Evolutionary conservation across 2,888 invertebrate genomes (phyloP).

Genomic region (Yponomeuta sedellus): DNA sequence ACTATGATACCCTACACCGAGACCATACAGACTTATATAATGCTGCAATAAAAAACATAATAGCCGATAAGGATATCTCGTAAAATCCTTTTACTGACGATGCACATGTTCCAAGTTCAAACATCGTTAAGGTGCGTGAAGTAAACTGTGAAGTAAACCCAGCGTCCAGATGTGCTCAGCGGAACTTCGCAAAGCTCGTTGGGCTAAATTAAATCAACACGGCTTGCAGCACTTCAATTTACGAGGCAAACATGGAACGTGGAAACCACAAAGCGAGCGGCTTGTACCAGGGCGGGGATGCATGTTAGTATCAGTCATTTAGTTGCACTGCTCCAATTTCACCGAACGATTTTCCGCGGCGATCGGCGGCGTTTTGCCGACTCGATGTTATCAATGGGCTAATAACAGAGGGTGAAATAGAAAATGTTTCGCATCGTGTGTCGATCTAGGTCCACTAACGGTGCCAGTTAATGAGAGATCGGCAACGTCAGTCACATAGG

Average conservation of each 20-base stretch:
- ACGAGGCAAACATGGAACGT: constrained; percentile 35
- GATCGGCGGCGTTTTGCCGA: constrained; percentile 29
- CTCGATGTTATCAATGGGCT: constrained; percentile 38
- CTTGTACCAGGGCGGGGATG: constrained; percentile 44
- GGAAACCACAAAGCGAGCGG: constrained; percentile 49
- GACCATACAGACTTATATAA: constrained; percentile 33
- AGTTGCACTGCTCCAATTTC: constrained; percentile 53
- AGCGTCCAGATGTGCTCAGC: background rate
- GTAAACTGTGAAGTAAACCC: background rate
- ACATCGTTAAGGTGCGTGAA: background rate
- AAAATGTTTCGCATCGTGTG: constrained; percentile 18
- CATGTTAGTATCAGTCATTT: constrained; percentile 54
- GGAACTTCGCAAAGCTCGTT: background rate
- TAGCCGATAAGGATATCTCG: constrained; percentile 5
- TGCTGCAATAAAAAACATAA: constrained; percentile 1
- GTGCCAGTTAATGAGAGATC: constrained; percentile 16
- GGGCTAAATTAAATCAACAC: background rate
- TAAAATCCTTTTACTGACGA: background rate
- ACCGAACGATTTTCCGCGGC: constrained; percentile 35
- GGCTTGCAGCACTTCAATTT: constrained; percentile 58
- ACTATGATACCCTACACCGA: constrained; percentile 53
- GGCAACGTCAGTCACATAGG: constrained; percentile 16
- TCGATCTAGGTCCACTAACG: constrained; percentile 16
- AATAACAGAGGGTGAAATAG: constrained; percentile 25
- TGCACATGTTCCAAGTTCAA: background rate